Evolutionary conservation across 2,797 vertebrate genomes (phyloP), one percentile per base, ranked within the genome.

Genomic region (Nyctalus aviator): DNA sequence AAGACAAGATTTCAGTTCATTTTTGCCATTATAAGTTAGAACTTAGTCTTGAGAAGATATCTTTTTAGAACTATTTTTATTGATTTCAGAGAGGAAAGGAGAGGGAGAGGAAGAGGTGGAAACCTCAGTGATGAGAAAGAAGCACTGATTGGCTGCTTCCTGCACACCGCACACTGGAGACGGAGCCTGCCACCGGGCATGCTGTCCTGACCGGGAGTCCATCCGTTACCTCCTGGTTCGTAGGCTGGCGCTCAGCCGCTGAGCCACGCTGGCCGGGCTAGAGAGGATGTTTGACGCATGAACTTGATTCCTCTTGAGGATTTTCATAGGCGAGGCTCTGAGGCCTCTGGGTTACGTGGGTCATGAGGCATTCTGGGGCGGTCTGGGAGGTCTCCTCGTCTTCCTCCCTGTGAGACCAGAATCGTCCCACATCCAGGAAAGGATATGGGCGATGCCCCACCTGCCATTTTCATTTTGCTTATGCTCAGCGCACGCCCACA

Each of bases 291-390:
- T 37, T 68, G 27, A 23, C 76, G 10, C 18, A 3, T 27, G 53
- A 21, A n/a, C 30, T 73, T 81, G 4, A 21, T 15, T 50, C 0
- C 13, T 17, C 11, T 46, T 59, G 10, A 37, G 20, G 23, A 13
- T 66, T 84, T 41, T 64, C 53, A 2, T 4, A 21, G 35, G 32
- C 25, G 1, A 0, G 41, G 17, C 8, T 59, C 59, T 50, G 4
- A 46, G 64, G n/a, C 68, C 53, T 0, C 59, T 23, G 57, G 64
- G 66, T 30, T 37, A 3, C 20, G 1, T 11, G 93, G 55, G 23
- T 2, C 6, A 11, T 0, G 0, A 30, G 23, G n/a, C 3, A 0
- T 20, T 14, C 10, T 1, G 9, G 6, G 44, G 8, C 62, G 20
- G 71, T 91, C 73, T 8, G 55, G 66, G 62, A 46, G 25, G 35